phyloP scores from a whole-genome alignment of 2,797 vertebrate species.

The Ceryle rudis region DNA sequence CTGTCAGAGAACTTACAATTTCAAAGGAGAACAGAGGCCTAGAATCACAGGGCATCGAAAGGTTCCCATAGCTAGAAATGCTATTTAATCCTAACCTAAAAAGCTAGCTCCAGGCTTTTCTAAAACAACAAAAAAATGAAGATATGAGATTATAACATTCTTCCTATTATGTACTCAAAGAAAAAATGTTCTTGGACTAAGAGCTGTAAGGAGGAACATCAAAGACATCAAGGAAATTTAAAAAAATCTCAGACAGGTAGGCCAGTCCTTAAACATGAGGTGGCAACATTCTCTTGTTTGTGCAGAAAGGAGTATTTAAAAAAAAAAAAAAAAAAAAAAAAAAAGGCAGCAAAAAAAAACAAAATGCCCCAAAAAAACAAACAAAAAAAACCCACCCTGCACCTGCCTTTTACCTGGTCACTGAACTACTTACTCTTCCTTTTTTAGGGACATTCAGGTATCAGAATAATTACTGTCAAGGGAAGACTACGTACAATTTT shows the following conservation, averaged over 20 bases:
- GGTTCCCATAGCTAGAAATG: background rate
- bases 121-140: background rate
- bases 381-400: background rate
- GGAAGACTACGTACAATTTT: background rate
- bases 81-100: background rate
- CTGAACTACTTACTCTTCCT: background rate
- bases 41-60: rapidly evolving
- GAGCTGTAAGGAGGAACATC: background rate
- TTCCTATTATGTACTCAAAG: background rate
- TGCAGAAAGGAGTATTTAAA: background rate
- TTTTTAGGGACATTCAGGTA: background rate
- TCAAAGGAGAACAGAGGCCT: background rate
- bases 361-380: no score
- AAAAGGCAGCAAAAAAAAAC: no score
- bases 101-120: background rate
- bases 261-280: background rate
- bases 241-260: background rate
- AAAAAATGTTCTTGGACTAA: background rate
- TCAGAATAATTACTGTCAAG: background rate
- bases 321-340: background rate
- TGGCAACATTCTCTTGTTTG: background rate
- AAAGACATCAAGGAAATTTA: background rate
- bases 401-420: background rate
- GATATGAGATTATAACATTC: background rate
- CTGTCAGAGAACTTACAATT: background rate